Evolutionary conservation across 2,113 vertebrate species (phyloP), one percentile per base, ranked within the genome.

Genomic region (Pollachius pollachius): DNA sequence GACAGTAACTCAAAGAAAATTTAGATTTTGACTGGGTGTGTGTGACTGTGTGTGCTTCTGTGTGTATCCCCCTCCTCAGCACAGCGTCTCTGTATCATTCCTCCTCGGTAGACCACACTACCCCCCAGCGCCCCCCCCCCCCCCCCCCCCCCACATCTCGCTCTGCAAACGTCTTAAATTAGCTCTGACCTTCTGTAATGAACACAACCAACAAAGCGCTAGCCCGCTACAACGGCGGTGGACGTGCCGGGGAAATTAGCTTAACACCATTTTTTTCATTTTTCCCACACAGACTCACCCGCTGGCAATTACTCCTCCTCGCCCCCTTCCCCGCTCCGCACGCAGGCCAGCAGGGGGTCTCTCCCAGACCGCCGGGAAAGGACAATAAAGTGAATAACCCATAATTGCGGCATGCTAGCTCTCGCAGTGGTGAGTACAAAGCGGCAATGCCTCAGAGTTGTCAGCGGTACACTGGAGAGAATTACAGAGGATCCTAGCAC

Each of bases 121-220:
- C 25, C 48, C 15, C 48, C 23, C 1, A 25, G 25, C 72, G 25
- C 72, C 25, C 21, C 12, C 59, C 13, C 9, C 2, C 65, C 5
- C 59, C 65, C 76, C 64, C 62, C 59, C 19, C n/a, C 68, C 76
- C 68, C 65, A 76, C 76, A 60, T 67, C 66, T 77, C 67, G 18
- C 71, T 71, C 74, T 60, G 41, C 64, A 81, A 88, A 74, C 15
- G 57, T 70, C 79, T 75, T 48, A 84, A 89, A 89, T 90, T 89
- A 90, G 80, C 78, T 73, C 69, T 90, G 86, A 88, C 87, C 84
- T 89, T 85, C 81, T 84, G 62, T 77, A 70, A 85, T 87, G 78
- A 83, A 80, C 82, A 78, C 76, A 81, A 77, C 73, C 83, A 84
- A 80, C 74, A 70, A 62, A 77, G 58, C 74, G 25, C 58, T 67